phyloP scores from a whole-genome alignment of 2,888 invertebrate genomes.

The Pocota personata region DNA sequence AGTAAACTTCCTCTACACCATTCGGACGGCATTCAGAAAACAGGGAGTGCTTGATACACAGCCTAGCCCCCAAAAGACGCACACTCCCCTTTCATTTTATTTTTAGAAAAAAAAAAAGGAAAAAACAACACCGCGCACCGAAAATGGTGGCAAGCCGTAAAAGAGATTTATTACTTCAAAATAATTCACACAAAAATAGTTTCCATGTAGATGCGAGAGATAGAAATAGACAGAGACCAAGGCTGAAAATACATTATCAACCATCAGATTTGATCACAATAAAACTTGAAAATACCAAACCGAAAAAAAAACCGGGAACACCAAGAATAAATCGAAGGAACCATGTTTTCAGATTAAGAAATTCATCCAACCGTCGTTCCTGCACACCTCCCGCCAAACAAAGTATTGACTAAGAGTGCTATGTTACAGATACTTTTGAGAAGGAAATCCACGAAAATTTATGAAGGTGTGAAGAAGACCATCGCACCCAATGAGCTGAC shows the following conservation, averaged over 20 bases:
- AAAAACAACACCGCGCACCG: conserved; percentile 31
- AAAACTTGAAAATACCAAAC: conserved; percentile 24
- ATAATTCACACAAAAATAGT: conserved; percentile 71
- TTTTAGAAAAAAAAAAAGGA: conserved; percentile 26
- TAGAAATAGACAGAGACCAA: conserved; percentile 50
- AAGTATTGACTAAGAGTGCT: background rate
- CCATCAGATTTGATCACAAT: conserved; percentile 65
- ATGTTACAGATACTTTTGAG: conserved; percentile 20
- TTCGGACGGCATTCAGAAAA: conserved; percentile 16
- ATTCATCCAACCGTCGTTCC: conserved; percentile 31
- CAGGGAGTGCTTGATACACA: conserved; percentile 60
- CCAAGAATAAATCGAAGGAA: conserved; percentile 58
- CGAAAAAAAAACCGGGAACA: conserved; percentile 3
- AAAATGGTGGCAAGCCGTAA: conserved; percentile 73
- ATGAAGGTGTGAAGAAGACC: conserved; percentile 59
- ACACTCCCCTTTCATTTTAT: conserved; percentile 59
- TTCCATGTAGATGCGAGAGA: conserved; percentile 35
- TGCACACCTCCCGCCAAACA: background rate
- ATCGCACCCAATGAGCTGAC: conserved; percentile 62
- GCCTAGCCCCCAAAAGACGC: conserved; percentile 57
- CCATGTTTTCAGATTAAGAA: conserved; percentile 63
- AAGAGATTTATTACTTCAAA: conserved; percentile 64
- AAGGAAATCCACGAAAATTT: conserved; percentile 62
- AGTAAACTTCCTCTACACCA: conserved; percentile 21
- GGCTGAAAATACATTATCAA: conserved; percentile 52